Evolutionary conservation across 1,140 invertebrate species (phyloP).

Genomic region (Papilio xuthus): DNA sequence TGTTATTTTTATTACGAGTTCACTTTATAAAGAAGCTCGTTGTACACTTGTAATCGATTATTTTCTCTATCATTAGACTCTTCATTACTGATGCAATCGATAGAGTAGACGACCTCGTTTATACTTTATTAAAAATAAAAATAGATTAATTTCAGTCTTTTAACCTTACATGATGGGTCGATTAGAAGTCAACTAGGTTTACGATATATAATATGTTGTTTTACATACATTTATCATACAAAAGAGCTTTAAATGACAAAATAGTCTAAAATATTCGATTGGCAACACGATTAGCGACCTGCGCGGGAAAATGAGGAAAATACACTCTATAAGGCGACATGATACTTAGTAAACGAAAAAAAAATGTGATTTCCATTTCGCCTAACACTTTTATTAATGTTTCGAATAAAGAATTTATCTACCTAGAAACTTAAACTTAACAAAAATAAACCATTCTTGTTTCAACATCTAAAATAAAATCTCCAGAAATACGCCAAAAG

Average conservation of each 20-base stretch:
- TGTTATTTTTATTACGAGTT: background rate
- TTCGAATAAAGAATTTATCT: background rate
- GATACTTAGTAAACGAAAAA: background rate
- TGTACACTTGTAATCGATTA: slow-evolving; percentile 7
- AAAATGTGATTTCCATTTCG: background rate
- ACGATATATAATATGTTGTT: too few species aligned
- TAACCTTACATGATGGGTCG: background rate
- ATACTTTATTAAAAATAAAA: background rate
- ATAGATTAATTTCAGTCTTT: background rate
- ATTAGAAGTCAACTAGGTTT: too few species aligned
- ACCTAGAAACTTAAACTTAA: background rate
- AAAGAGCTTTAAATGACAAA: too few species aligned
- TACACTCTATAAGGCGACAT: too few species aligned
- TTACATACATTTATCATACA: too few species aligned
- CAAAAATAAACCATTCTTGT: background rate
- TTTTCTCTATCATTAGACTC: background rate
- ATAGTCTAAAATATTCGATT: too few species aligned
- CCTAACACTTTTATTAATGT: background rate
- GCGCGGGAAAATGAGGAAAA: too few species aligned
- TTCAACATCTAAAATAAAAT: background rate
- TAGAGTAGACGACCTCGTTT: background rate
- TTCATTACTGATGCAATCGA: slow-evolving; percentile 4
- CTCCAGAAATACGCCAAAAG: background rate
- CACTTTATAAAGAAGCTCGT: background rate
- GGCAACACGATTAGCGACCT: too few species aligned